phyloP scores from a whole-genome alignment of 2,888 invertebrate genomes.

The Chesias legatella region DNA sequence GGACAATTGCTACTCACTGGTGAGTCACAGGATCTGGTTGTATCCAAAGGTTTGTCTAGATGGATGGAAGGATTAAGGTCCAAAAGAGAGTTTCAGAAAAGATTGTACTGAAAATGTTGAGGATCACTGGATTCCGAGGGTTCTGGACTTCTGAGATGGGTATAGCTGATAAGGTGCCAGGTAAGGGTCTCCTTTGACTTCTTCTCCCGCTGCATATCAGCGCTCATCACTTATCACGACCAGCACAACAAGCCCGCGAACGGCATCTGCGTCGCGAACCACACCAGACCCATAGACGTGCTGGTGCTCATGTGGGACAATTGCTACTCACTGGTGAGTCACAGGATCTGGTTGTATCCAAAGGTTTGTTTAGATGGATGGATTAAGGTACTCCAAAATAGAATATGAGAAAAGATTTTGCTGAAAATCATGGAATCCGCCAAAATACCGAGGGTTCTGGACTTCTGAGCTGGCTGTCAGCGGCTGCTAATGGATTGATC shows the following conservation, averaged over 20 bases:
- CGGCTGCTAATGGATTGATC: too few relatives aligned
- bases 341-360: slow-evolving; percentile 2
- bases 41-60: too few relatives aligned
- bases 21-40: slow-evolving; percentile 73
- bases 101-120: slow-evolving; percentile 1
- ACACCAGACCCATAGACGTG: slow-evolving; percentile 99
- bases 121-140: too few relatives aligned
- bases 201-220: slow-evolving; percentile 94
- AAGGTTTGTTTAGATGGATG: too few relatives aligned
- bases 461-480: too few relatives aligned
- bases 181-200: slow-evolving; percentile 97
- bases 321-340: slow-evolving; percentile 96
- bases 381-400: too few relatives aligned
- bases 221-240: slow-evolving; percentile 92
- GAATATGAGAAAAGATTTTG: too few relatives aligned
- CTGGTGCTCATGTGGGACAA: slow-evolving; percentile 98
- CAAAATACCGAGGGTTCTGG: too few relatives aligned
- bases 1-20: slow-evolving; percentile 98
- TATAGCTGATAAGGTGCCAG: too few relatives aligned
- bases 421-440: too few relatives aligned
- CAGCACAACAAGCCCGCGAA: slow-evolving; percentile 90
- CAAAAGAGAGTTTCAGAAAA: too few relatives aligned
- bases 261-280: slow-evolving; percentile 98
- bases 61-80: background rate
- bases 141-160: too few relatives aligned